A percentile compares a stretch with the other conserved stretches of the same genome.
These are phyloP conservation scores for Syngnathus typhle DNA, from an alignment of 2,113 vertebrate genomes.

Conservation along the genomic window DNA sequence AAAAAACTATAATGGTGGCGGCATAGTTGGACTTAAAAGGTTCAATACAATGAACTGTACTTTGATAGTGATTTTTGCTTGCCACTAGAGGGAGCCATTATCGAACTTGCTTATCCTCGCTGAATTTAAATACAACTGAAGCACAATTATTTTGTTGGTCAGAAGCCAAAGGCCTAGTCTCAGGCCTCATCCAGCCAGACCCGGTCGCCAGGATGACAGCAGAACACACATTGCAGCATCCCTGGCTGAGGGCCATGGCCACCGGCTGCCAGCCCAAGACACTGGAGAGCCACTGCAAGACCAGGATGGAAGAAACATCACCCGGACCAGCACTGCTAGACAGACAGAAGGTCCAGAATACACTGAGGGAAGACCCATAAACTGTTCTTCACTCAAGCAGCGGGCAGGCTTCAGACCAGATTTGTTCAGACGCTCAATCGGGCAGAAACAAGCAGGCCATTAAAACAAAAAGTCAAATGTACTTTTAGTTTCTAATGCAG, in stretches of 20 bases:
- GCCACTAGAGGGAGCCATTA: neutral
- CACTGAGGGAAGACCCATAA: neutral
- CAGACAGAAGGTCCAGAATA: neutral
- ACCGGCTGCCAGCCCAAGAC: slow-evolving; percentile 65
- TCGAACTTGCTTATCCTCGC: neutral
- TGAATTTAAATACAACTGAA: neutral
- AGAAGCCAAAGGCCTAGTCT: slow-evolving; percentile 84
- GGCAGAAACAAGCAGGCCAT: neutral
- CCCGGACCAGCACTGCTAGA: neutral
- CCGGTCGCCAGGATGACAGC: slow-evolving; percentile 81
- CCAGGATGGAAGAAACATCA: neutral
- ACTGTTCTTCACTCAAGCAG: neutral
- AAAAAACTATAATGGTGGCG: neutral
- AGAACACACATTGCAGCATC: slow-evolving; percentile 79
- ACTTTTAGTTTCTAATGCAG: neutral
- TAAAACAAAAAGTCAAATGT: neutral
- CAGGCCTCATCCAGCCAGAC: slow-evolving; percentile 80
- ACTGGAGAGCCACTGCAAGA: slow-evolving; percentile 36
- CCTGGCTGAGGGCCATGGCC: slow-evolving; percentile 79
- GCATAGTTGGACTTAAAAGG: neutral
- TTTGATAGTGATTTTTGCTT: neutral
- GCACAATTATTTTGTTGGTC: neutral
- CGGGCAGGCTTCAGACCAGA: neutral
- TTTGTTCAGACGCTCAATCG: neutral
- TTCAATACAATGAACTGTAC: neutral